Evolutionary conservation across 2,888 invertebrate species (phyloP).

Genomic region (Cryptocephalus primarius): DNA sequence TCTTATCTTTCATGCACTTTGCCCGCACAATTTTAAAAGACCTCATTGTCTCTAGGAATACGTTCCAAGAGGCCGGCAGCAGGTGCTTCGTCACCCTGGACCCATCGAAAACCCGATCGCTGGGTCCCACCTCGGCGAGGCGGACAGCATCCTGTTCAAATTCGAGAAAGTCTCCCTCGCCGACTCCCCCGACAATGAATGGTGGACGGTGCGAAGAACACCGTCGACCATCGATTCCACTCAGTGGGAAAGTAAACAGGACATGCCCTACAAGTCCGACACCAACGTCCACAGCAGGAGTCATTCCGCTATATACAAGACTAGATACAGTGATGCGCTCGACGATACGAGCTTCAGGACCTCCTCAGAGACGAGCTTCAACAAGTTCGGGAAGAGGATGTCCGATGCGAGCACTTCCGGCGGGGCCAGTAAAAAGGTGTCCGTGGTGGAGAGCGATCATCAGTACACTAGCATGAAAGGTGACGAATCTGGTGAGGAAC

Average conservation of each 20-base stretch:
- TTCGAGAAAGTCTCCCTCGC: constrained; percentile 67
- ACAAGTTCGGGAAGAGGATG: constrained; percentile 22
- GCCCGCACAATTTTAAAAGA: background rate
- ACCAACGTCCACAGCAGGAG: constrained; percentile 11
- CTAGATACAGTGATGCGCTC: constrained; percentile 16
- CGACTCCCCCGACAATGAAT: constrained; percentile 44
- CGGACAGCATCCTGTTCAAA: constrained; percentile 51
- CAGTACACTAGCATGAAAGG: constrained; percentile 2
- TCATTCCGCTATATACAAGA: constrained; percentile 10
- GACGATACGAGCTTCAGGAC: constrained; percentile 26
- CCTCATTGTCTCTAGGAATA: constrained; percentile 53
- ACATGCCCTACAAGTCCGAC: constrained; percentile 7
- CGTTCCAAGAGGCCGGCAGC: constrained; percentile 78
- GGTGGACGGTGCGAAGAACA: constrained; percentile 48
- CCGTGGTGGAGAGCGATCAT: constrained; percentile 7
- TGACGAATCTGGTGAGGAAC: background rate
- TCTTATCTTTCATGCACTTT: too few species aligned
- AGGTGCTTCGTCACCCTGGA: constrained; percentile 65
- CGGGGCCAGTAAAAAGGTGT: constrained; percentile 17
- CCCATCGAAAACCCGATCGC: constrained; percentile 29
- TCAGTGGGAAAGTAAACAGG: constrained; percentile 2
- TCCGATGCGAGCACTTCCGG: constrained; percentile 24
- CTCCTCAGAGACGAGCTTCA: constrained; percentile 19
- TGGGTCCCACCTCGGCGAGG: constrained; percentile 16
- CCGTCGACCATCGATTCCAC: constrained; percentile 31